phyloP scores from a whole-genome alignment of 2,888 invertebrate species.

The Pherbina coryleti region DNA sequence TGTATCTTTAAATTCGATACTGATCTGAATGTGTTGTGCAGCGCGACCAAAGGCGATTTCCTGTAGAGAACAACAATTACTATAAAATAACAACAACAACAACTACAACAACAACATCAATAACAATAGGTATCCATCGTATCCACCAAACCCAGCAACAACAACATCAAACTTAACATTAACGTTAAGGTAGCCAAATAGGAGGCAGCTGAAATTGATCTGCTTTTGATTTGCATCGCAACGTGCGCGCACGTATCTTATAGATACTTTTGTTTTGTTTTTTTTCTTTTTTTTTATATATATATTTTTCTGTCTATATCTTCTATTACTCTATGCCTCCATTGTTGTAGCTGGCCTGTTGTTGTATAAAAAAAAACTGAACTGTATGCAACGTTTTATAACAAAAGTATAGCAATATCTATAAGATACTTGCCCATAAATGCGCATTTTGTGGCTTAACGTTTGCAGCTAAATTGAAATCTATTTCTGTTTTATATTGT shows the following conservation, averaged over 20 bases:
- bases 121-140: too few relatives aligned
- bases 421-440: conserved; percentile 16
- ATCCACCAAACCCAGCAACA: background rate
- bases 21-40: conserved; percentile 42
- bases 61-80: conserved; percentile 1
- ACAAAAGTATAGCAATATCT: conserved; percentile 18
- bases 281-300: background rate
- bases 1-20: conserved; percentile 35
- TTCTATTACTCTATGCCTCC: background rate
- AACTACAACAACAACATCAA: background rate
- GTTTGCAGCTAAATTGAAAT: background rate
- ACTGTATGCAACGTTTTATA: background rate
- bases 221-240: conserved; percentile 46
- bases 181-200: conserved; percentile 11
- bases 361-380: background rate
- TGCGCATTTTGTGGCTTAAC: background rate
- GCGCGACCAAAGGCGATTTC: conserved; percentile 42
- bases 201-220: conserved; percentile 42
- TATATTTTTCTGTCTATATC: background rate
- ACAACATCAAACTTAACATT: background rate
- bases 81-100: conserved; percentile 12
- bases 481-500: background rate
- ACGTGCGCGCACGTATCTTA: conserved; percentile 40
- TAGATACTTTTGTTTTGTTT: conserved; percentile 1
- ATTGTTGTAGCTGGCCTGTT: background rate